Evolutionary conservation across 2,797 vertebrate genomes (phyloP).

Genomic region (Chromobotia macracanthus): DNA sequence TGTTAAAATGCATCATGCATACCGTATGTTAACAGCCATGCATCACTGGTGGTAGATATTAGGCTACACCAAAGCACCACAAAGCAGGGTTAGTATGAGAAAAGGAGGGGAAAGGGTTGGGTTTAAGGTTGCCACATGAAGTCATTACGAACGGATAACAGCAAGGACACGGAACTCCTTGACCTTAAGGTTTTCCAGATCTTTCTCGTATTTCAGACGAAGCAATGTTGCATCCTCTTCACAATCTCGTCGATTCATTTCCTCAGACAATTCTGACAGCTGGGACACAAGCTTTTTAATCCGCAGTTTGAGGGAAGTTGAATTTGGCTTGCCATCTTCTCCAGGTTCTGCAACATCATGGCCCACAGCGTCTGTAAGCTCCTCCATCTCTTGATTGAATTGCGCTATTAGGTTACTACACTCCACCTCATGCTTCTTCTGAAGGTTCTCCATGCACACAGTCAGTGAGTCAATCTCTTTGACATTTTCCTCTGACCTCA

Average conservation of each 20-base stretch:
- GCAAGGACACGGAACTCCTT: conserved; percentile 71
- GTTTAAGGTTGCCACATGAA: conserved; percentile 78
- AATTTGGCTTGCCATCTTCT: conserved; percentile 21
- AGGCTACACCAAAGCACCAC: conserved; percentile 59
- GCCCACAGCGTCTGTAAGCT: conserved; percentile 67
- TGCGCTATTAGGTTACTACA: conserved; percentile 61
- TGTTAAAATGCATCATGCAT: conserved; percentile 57
- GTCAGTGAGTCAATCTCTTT: conserved; percentile 77
- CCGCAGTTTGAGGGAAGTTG: conserved; percentile 68
- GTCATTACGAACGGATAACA: conserved; percentile 77
- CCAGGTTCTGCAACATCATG: conserved; percentile 26
- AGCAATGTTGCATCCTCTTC: conserved; percentile 72
- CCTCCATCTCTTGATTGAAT: conserved; percentile 74
- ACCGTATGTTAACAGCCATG: conserved; percentile 75
- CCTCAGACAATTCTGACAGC: conserved; percentile 73
- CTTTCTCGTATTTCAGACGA: conserved; percentile 82
- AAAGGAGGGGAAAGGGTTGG: conserved; percentile 58
- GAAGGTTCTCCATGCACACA: conserved; percentile 76
- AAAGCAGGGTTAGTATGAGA: conserved; percentile 52
- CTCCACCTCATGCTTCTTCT: conserved; percentile 75
- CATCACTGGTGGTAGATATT: conserved; percentile 66
- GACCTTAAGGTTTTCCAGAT: conserved; percentile 86
- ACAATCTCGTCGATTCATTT: conserved; percentile 72
- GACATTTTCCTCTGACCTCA: conserved; percentile 74
- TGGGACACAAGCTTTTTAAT: conserved; percentile 77